A percentile compares a stretch with the other conserved stretches of the same genome.
Evolutionary conservation across 1,140 invertebrate genomes (phyloP).

Genomic region (Leguminivora glycinivorella): DNA sequence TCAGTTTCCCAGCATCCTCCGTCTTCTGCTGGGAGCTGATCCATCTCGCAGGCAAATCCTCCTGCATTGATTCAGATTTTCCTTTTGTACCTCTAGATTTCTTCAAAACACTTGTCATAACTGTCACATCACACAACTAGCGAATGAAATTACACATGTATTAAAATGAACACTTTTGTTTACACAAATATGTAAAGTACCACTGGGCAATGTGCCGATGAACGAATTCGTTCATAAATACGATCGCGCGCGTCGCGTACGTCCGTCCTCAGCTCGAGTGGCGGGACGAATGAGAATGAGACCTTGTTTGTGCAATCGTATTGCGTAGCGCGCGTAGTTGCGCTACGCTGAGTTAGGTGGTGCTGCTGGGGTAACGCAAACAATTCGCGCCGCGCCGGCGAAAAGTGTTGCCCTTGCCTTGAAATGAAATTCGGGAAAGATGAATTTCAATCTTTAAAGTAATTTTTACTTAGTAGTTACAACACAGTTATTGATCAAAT

Average conservation of each 20-base stretch:
- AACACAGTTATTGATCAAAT: too few relatives aligned
- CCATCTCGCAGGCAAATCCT: slow-evolving; percentile 69
- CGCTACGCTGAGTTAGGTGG: slow-evolving; percentile 5
- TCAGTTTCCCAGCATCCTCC: slow-evolving; percentile 84
- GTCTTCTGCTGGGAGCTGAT: slow-evolving; percentile 73
- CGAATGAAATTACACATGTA: slow-evolving; percentile 36
- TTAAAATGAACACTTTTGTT: slow-evolving; percentile 44
- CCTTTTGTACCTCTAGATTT: slow-evolving; percentile 73
- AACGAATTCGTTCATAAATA: slow-evolving; percentile 23
- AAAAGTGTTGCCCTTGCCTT: slow-evolving; percentile 30
- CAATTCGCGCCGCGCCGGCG: slow-evolving; percentile 21
- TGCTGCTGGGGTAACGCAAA: slow-evolving; percentile 15
- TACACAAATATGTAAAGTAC: slow-evolving; percentile 31
- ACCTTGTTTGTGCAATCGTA: slow-evolving; percentile 10
- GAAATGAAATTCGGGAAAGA: neutral
- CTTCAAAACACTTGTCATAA: slow-evolving; percentile 76
- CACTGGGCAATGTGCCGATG: slow-evolving; percentile 23
- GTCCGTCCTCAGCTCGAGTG: slow-evolving; percentile 1
- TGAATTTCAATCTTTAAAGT: neutral
- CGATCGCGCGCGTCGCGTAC: slow-evolving; percentile 23
- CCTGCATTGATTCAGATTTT: slow-evolving; percentile 77
- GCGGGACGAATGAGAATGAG: slow-evolving; percentile 32
- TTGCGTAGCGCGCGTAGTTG: neutral
- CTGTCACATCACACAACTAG: slow-evolving; percentile 60
- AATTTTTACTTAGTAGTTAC: too few relatives aligned